Percentiles rank a stretch among this genome's conserved stretches.
phyloP scores from a whole-genome alignment of 2,888 invertebrate species.

The Tenodera sinensis region DNA sequence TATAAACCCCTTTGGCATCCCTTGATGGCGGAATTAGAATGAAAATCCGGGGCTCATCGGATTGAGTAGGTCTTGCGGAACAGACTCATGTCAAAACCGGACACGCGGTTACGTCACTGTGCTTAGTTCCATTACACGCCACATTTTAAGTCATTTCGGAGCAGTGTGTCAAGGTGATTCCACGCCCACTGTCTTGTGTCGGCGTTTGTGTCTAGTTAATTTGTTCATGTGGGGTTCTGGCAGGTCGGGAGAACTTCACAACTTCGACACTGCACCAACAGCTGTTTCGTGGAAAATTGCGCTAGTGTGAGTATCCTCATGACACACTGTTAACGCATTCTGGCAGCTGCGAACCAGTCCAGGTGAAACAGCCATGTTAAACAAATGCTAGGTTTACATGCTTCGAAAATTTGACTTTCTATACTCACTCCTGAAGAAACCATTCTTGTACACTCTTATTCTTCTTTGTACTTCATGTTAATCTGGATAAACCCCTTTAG shows the following conservation, averaged over 20 bases:
- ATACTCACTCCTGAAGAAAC: too few relatives aligned
- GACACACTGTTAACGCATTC: too few relatives aligned
- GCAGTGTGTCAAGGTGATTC: constrained; percentile 1
- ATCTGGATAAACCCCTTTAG: too few relatives aligned
- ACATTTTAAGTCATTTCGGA: background rate
- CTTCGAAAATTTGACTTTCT: too few relatives aligned
- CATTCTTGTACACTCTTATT: too few relatives aligned
- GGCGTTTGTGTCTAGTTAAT: background rate
- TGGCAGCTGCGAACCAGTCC: too few relatives aligned
- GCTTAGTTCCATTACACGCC: background rate
- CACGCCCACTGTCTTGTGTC: background rate
- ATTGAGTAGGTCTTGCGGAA: background rate
- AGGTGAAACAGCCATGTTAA: too few relatives aligned
- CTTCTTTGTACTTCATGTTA: too few relatives aligned
- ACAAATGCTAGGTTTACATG: too few relatives aligned
- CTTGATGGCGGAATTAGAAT: background rate
- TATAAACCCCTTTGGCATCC: background rate
- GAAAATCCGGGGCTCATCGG: background rate
- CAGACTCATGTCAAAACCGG: background rate
- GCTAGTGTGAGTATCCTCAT: too few relatives aligned
- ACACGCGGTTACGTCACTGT: background rate
- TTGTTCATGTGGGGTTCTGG: background rate
- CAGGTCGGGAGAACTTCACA: background rate
- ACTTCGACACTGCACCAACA: too few relatives aligned
- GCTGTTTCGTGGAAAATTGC: too few relatives aligned